Conservation (phyloP, 2,113 vertebrate species). For the Raphicerus campestris region DNA sequence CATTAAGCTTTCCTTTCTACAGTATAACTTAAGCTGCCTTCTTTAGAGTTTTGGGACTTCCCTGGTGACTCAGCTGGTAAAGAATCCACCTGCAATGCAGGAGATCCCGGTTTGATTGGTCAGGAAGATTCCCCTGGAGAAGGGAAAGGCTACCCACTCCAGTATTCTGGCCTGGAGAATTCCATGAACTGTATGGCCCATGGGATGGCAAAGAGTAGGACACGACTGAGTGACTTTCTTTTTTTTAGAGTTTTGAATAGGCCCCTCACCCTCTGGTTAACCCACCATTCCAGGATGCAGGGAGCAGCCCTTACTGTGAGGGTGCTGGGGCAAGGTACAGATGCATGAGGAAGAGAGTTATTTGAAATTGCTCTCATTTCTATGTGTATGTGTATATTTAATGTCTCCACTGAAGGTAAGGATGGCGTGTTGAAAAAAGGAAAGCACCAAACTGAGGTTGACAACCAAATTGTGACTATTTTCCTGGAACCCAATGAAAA, state of each 20-base stretch:
- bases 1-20: neutral
- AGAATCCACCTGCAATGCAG: neutral
- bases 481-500: slow-evolving; percentile 43
- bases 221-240: neutral
- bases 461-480: neutral
- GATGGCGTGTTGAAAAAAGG: slow-evolving; percentile 44
- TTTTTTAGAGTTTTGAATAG: neutral
- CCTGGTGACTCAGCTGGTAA: neutral
- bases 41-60: neutral
- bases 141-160: neutral
- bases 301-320: neutral
- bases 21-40: neutral
- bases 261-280: neutral
- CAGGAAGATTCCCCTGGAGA: neutral
- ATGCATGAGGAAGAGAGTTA: neutral
- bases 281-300: neutral
- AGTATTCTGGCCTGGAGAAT: neutral
- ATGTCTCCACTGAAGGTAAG: slow-evolving; percentile 59
- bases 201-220: neutral
- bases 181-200: neutral
- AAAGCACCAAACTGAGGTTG: neutral
- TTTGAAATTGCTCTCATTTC: neutral
- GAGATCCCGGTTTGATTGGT: neutral
- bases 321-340: neutral
- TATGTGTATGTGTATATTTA: neutral